Conservation (phyloP, 2,113 vertebrate species). For the Scomber scombrus region DNA sequence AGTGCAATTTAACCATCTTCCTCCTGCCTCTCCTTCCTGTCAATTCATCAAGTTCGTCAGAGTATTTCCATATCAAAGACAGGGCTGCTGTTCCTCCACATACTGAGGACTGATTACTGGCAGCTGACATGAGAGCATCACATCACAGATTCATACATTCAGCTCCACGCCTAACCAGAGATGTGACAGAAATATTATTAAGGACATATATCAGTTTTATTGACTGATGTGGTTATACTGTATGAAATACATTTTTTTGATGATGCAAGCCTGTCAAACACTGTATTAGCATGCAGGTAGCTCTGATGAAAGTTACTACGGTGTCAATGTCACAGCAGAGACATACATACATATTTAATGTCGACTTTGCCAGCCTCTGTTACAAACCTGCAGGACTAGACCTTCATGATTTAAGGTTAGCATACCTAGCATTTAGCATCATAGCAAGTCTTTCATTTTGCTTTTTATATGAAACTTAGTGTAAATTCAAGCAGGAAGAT, state of each 20-base stretch:
- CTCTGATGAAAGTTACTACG: slow-evolving; percentile 6
- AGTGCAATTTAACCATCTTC: background rate
- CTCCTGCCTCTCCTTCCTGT: background rate
- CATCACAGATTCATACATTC: slow-evolving; percentile 32
- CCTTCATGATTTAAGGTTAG: background rate
- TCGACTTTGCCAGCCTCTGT: background rate
- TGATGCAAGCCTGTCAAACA: slow-evolving; percentile 42
- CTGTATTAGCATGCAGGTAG: slow-evolving; percentile 3
- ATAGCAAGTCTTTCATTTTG: background rate
- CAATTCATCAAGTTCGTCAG: slow-evolving; percentile 6
- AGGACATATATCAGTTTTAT: slow-evolving; percentile 9
- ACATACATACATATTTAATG: slow-evolving; percentile 32
- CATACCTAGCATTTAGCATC: background rate
- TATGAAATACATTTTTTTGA: slow-evolving; percentile 40
- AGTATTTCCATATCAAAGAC: slow-evolving; percentile 29
- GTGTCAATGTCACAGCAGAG: slow-evolving; percentile 24
- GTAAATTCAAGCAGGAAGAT: too few relatives aligned
- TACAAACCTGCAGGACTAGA: background rate
- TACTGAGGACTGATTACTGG: background rate
- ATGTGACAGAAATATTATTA: too few relatives aligned
- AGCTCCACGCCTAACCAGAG: background rate
- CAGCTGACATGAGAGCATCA: slow-evolving; percentile 31
- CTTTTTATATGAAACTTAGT: background rate
- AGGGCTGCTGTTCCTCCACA: background rate
- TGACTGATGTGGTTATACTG: slow-evolving; percentile 32